Evolutionary conservation across 2,888 invertebrate species (phyloP).

Genomic region (Mactromeris polynyma): DNA sequence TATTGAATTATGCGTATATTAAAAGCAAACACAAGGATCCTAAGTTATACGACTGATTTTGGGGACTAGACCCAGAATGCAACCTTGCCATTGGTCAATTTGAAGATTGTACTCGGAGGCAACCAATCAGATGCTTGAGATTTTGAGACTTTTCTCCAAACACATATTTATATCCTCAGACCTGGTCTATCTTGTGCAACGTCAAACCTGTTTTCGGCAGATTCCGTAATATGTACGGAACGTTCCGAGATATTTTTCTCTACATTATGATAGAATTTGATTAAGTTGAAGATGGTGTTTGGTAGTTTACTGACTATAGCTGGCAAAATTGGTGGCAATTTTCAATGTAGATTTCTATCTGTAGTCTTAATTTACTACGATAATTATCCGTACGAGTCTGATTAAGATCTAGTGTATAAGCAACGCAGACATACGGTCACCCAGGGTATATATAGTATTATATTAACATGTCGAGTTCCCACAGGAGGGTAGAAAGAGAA

Average conservation of each 20-base stretch:
- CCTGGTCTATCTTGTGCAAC: not conserved
- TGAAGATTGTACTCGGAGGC: no score
- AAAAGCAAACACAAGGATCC: no score
- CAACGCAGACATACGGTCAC: slow-evolving; percentile 43
- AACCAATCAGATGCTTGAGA: no score
- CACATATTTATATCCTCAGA: no score
- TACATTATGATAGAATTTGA: not conserved
- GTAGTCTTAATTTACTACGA: slow-evolving; percentile 56
- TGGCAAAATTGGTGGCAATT: slow-evolving; percentile 53
- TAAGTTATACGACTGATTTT: no score
- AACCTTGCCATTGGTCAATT: no score
- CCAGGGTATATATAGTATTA: slow-evolving; percentile 19
- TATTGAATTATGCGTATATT: no score
- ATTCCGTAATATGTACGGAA: not conserved
- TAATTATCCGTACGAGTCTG: slow-evolving; percentile 55
- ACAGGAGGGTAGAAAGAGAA: not conserved
- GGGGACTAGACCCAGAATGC: no score
- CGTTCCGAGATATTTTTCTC: not conserved
- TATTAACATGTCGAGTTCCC: slow-evolving; percentile 20
- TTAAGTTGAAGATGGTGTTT: slow-evolving; percentile 18
- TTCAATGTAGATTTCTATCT: slow-evolving; percentile 49
- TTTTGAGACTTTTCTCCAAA: no score
- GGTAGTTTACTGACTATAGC: not conserved
- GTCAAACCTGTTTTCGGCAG: not conserved
- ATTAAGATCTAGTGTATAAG: slow-evolving; percentile 63